Conservation (phyloP, 2,797 vertebrate species). For the Sitta carolinensis region DNA sequence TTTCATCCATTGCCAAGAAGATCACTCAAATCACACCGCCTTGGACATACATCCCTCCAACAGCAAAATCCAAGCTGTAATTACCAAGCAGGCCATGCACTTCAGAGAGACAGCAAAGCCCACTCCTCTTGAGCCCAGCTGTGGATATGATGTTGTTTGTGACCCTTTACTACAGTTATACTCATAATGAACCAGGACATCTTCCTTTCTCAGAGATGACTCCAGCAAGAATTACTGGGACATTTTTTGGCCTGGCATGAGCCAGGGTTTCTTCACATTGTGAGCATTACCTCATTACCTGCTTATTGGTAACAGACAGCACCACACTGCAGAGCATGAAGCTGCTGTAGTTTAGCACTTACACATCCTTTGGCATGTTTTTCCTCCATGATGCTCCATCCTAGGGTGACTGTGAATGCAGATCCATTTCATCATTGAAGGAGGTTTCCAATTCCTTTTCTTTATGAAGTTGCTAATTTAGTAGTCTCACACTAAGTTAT, state of each 20-base stretch:
- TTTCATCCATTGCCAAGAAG: neutral
- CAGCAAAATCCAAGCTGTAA: neutral
- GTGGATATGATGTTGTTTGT: neutral
- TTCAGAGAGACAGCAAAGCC: neutral
- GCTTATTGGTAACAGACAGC: neutral
- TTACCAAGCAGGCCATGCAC: neutral
- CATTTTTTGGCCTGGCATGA: neutral
- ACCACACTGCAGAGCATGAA: neutral
- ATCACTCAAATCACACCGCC: neutral
- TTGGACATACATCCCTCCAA: neutral
- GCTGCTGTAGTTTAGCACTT: neutral
- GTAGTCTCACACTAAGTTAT: neutral
- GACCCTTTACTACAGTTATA: neutral
- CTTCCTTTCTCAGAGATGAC: neutral
- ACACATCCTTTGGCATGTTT: neutral
- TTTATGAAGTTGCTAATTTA: conserved; percentile 8
- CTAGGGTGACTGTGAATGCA: neutral
- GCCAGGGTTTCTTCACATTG: neutral
- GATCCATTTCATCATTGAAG: neutral
- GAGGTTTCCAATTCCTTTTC: neutral
- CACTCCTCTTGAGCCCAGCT: conserved; percentile 55
- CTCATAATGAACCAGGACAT: neutral
- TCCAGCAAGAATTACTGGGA: neutral
- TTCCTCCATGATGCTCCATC: neutral
- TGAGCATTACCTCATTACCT: conserved; percentile 57